Percentiles rank a stretch among this genome's conserved stretches.
Conservation (phyloP, 2,113 vertebrate genomes). For the Atractosteus spatula region DNA sequence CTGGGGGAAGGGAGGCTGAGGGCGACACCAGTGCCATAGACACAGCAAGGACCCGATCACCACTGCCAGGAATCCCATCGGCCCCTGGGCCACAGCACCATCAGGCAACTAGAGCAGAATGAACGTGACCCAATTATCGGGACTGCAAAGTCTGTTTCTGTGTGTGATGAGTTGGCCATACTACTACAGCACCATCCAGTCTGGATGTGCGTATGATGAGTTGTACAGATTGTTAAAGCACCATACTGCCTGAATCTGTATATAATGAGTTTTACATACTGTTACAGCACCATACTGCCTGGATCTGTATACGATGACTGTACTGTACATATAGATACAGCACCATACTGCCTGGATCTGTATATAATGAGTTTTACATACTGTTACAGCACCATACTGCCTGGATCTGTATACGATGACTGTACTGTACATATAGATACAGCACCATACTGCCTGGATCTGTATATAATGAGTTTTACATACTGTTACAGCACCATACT, state of each 20-base stretch:
- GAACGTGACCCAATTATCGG: constrained; percentile 16
- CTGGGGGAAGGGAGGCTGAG: not conserved
- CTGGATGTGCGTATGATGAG: not conserved
- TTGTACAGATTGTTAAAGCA: not conserved
- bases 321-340: too few species aligned
- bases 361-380: too few species aligned
- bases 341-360: too few species aligned
- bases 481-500: too few species aligned
- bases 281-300: too few species aligned
- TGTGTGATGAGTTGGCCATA: not conserved
- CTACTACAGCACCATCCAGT: not conserved
- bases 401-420: too few species aligned
- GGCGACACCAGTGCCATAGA: not conserved
- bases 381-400: too few species aligned
- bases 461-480: too few species aligned
- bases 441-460: too few species aligned
- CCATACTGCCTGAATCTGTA: not conserved
- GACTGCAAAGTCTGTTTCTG: not conserved
- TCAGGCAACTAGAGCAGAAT: constrained; percentile 11
- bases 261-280: too few species aligned
- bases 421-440: too few species aligned
- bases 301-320: too few species aligned
- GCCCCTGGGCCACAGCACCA: constrained; percentile 4
- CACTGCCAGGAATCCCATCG: not conserved
- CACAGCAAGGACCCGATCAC: not conserved